These are phyloP conservation scores for Myotis planiceps DNA, from an alignment of 2,797 vertebrate genomes.

Conservation along the genomic window DNA sequence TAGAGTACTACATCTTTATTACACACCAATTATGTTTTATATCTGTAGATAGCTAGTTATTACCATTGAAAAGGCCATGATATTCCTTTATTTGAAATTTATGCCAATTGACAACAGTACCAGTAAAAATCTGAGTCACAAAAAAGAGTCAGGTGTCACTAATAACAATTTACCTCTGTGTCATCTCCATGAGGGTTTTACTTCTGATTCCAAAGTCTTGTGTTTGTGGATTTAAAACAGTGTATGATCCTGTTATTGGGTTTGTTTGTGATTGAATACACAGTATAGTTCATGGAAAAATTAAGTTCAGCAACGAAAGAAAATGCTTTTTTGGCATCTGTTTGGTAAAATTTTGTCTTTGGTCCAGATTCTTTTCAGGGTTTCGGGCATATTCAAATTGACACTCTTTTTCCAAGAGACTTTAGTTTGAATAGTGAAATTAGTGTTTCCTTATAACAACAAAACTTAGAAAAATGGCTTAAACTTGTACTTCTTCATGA, in stretches of 20 bases:
- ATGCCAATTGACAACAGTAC: not conserved
- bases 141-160: not conserved
- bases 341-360: not conserved
- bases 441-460: constrained; percentile 35
- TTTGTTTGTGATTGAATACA: not conserved
- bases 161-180: not conserved
- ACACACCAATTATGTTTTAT: not conserved
- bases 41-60: not conserved
- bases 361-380: not conserved
- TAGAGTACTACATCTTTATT: not conserved
- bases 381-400: not conserved
- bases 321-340: not conserved
- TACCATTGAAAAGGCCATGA: not conserved
- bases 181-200: not conserved
- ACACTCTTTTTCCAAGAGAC: not conserved
- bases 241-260: not conserved
- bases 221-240: not conserved
- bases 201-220: not conserved
- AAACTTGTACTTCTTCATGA: not conserved
- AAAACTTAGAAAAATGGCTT: not conserved
- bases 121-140: not conserved
- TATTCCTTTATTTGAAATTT: not conserved
- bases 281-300: not conserved
- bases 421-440: not conserved
- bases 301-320: not conserved